These are phyloP conservation scores for Actenoides lindsayi DNA, from an alignment of 2,113 vertebrate genomes.

Conservation along the genomic window DNA sequence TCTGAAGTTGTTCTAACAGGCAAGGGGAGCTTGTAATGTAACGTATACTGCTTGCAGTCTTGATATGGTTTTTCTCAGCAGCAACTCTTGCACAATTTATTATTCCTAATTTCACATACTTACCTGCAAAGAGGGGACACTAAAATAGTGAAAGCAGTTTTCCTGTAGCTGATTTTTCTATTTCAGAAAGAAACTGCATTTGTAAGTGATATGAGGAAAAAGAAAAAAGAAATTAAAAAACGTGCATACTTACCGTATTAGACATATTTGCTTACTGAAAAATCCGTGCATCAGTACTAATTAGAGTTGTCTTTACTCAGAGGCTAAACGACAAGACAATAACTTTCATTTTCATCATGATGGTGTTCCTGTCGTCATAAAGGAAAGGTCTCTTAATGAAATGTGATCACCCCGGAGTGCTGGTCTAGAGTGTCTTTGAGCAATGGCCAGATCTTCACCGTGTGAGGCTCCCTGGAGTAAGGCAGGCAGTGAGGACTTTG, in stretches of 20 bases:
- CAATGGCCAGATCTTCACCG: not conserved
- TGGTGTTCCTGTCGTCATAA: not conserved
- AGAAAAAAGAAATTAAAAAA: not conserved
- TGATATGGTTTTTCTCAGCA: not conserved
- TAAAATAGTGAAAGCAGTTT: not conserved
- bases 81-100: slow-evolving; percentile 7
- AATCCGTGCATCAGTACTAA: not conserved
- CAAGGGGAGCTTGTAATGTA: not conserved
- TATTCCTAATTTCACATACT: not conserved
- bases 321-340: not conserved
- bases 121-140: not conserved
- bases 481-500: not conserved
- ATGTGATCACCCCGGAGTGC: not conserved
- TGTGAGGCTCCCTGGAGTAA: not conserved
- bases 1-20: not conserved
- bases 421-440: not conserved
- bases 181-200: not conserved
- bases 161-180: not conserved
- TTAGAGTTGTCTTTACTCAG: not conserved
- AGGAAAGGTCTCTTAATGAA: not conserved
- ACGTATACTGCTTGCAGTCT: not conserved
- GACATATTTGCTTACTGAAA: not conserved
- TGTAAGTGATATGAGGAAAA: not conserved
- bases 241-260: not conserved
- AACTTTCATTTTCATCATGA: not conserved